Evolutionary conservation across 1,140 invertebrate species (phyloP), one percentile per base, ranked within the genome.

Genomic region (Helicoverpa zea): DNA sequence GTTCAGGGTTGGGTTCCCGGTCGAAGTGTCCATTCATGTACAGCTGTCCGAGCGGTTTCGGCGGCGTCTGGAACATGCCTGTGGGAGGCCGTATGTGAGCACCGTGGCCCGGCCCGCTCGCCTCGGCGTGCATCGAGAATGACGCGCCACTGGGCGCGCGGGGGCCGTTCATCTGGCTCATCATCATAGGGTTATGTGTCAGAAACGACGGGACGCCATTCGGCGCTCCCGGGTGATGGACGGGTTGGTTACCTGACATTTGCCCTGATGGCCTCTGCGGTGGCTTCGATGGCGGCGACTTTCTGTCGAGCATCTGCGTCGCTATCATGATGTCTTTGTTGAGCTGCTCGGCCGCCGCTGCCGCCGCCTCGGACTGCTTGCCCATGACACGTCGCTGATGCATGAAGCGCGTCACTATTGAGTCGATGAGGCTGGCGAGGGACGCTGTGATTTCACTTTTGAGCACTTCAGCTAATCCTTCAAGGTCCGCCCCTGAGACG

Each of bases 391-490:
- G 96, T 78, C 97, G 96, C 88, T 98, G 97, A 83, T 98, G 98
- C 56, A 98, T 96, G 89, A 98, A 98, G 82, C 98, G 96, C 14
- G 97, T 97, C 61, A 99, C 96, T 72, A 98, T 98, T 11, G 97
- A 97, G 93, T 99, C 98, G 80, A 99, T 98, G n/a, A 99, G 95
- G 79, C 97, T 97, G 5, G 97, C 96, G 59, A 98, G 91, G 5
- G 97, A 98, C 73, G 98, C 96, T 14, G 97, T 97, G 79, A 99
- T 98, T 96, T 99, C 98, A 52, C 97, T 97, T 95, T 99, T 99
- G 1, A 99, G 96, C 61, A 97, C 97, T 85, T 99, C 98, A 7
- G 98, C 98, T 59, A 99, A 95, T 66, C 97, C 97, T 93, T 99
- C 98, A 2, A 99, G 95, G 89, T 98, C 98, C 14, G 97, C 96